These are phyloP conservation scores for Urocolius indicus DNA, from an alignment of 2,113 vertebrate species.

Conservation along the genomic window DNA sequence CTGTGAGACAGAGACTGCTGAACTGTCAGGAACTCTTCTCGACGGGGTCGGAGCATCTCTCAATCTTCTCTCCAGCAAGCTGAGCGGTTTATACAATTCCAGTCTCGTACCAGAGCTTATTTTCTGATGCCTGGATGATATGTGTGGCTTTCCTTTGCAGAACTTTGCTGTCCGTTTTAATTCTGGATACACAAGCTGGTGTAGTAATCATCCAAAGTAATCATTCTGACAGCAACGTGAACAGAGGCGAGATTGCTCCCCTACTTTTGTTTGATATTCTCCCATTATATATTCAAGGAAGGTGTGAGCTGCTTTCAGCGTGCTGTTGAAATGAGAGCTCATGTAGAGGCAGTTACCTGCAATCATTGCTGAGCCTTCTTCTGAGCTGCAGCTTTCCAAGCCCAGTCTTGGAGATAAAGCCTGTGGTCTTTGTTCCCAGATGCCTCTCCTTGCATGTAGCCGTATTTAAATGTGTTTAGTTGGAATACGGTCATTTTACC, in stretches of 20 bases:
- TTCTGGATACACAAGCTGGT: neutral
- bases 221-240: neutral
- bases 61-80: neutral
- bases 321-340: constrained; percentile 16
- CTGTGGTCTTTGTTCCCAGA: neutral
- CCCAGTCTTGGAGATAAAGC: neutral
- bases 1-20: neutral
- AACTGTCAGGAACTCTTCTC: neutral
- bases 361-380: neutral
- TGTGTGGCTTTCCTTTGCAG: neutral
- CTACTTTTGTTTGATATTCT: constrained; percentile 19
- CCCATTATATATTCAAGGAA: constrained; percentile 22
- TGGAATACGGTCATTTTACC: neutral
- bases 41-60: neutral
- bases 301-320: neutral
- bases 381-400: neutral
- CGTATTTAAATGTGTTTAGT: neutral
- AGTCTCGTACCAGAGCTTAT: neutral
- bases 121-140: neutral
- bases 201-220: neutral
- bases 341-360: constrained; percentile 4
- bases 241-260: neutral
- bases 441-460: neutral
- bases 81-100: neutral
- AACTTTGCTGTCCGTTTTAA: neutral